Conservation (phyloP, 2,113 vertebrate genomes). For the Paratilapia polleni region DNA sequence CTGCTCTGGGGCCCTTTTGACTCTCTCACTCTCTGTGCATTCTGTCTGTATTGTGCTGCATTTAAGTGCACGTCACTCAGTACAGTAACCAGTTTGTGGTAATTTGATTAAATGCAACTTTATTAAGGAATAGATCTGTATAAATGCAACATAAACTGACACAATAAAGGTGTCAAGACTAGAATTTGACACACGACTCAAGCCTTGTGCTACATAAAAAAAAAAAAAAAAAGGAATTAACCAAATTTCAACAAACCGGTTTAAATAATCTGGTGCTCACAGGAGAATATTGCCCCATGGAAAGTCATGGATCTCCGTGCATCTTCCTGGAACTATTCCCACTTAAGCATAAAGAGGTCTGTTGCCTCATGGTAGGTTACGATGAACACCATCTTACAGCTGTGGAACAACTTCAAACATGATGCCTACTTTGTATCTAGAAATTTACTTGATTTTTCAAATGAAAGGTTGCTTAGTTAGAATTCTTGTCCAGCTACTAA, state of each 20-base stretch:
- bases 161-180: not conserved
- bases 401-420: not conserved
- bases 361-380: not conserved
- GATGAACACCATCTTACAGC: not conserved
- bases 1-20: not conserved
- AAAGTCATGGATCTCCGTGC: not conserved
- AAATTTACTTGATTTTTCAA: not conserved
- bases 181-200: not conserved
- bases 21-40: not conserved
- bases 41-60: not conserved
- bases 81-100: not conserved
- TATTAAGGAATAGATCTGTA: not conserved
- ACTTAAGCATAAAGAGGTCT: not conserved
- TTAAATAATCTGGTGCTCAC: not conserved
- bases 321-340: not conserved
- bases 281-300: not conserved
- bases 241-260: not conserved
- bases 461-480: not conserved
- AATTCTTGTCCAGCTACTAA: slow-evolving; percentile 15
- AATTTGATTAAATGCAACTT: not conserved
- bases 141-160: not conserved
- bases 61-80: not conserved
- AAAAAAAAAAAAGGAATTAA: not conserved
- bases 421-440: no score
- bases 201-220: not conserved